These are phyloP conservation scores for Oophaga sylvatica DNA, from an alignment of 2,797 vertebrate genomes.

Conservation along the genomic window DNA sequence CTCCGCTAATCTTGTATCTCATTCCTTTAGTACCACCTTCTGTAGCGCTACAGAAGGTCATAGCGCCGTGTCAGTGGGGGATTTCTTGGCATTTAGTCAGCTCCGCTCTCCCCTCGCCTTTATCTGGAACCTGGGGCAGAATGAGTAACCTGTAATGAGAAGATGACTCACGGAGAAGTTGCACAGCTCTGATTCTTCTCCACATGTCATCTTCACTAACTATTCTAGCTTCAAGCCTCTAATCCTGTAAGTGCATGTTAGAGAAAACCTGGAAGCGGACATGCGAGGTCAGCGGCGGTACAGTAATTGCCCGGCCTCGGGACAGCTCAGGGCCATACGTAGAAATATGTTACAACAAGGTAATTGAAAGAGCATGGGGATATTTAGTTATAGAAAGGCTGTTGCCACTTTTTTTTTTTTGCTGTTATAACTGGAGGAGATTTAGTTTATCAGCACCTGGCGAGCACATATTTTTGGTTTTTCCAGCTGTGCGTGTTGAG, in stretches of 20 bases:
- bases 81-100: not conserved
- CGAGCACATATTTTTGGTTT: too few relatives aligned
- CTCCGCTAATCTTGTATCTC: too few relatives aligned
- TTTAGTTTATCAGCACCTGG: too few relatives aligned
- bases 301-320: slow-evolving; percentile 66
- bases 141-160: slow-evolving; percentile 22
- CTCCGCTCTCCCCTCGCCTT: not conserved
- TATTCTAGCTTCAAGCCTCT: slow-evolving; percentile 28
- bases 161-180: slow-evolving; percentile 8
- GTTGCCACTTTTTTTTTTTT: too few relatives aligned
- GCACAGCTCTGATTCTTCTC: slow-evolving; percentile 29
- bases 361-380: not conserved
- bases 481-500: too few relatives aligned
- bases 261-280: slow-evolving; percentile 58
- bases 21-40: too few relatives aligned
- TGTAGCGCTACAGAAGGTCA: not conserved
- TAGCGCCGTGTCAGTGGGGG: not conserved
- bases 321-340: slow-evolving; percentile 58
- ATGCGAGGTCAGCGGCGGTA: slow-evolving; percentile 64
- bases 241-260: slow-evolving; percentile 53
- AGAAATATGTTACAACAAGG: slow-evolving; percentile 11
- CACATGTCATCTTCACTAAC: slow-evolving; percentile 28
- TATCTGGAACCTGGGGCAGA: slow-evolving; percentile 14
- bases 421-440: too few relatives aligned
- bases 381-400: not conserved